Evolutionary conservation across 2,888 invertebrate genomes (phyloP), one percentile per base, ranked within the genome.

Genomic region (Dugesia japonica): DNA sequence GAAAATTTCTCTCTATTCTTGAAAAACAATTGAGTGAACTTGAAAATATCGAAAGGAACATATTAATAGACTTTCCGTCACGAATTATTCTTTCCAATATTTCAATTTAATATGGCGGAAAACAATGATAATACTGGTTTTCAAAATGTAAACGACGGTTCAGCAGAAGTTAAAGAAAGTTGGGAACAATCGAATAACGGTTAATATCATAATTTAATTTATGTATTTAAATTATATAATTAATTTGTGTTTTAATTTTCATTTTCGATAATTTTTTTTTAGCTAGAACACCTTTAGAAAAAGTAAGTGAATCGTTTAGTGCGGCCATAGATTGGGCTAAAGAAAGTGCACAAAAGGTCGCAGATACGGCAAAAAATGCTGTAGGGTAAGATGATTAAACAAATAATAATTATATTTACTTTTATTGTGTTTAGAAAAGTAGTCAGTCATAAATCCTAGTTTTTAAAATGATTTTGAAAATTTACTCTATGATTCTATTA

Each of bases 1-100:
- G 56, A 56, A 56, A 56, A 56, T 20, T 56, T 56, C 56, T 56
- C 56, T 56, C 56, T 56, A 56, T 56, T 56, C 56, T 56, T 56
- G 20, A 20, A 56, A 56, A 20, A 56, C 56, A 56, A 56, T 56
- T 56, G 56, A 56, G 56, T 56, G 56, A 56, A 56, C 20, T 56
- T 56, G 56, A 56, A 56, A 56, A 56, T 56, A 56, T 56, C 56
- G 56, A 56, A 56, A n/a, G 56, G 56, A 56, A n/a, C n/a, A 20
- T 56, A 56, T 56, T 56, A 56, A 56, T 56, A 56, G 56, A 56
- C 17, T 56, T 56, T 56, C 56, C 56, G 56, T 56, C 56, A 56
- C 56, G 56, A 56, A n/a, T 56, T 56, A 56, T 23, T 56, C 56
- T 56, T 56, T 56, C 56, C 56, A 56, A 56, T 9, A 56, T 56